Base-by-base conservation (phyloP, 2,888 invertebrate genomes). In the Metalampra italica region DNA sequence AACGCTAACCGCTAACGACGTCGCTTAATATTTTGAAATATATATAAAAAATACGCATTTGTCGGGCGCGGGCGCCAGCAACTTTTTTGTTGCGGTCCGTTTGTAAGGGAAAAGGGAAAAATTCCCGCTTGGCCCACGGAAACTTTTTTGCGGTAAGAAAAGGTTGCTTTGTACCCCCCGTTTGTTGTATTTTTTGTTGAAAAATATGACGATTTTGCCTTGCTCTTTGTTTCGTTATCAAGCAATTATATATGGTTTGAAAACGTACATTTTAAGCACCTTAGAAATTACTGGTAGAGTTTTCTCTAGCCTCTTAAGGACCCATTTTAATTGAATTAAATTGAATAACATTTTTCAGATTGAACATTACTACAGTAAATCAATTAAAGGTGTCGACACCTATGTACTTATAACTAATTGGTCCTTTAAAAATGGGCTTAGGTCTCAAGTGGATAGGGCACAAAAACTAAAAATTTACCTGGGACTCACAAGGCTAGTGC, bases 111-210 rank as follows among this genome's bases (percentile, higher is more conserved):
- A 74, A 75, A 75, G 72, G 81, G 82, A 82, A 87, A 87, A 86
- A 86, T 83, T 76, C 76, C 68, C 75, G 80, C 62, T 76, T 71
- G 72, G 71, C 78, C 68, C 74, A 68, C 68, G 72, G 71, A 82
- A 87, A 84, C 71, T 85, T 87, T 85, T 87, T 84, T 88, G 87
- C 67, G 88, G 88, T 84, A 85, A 89, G 87, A 87, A 86, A 83
- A 80, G 83, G 85, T 78, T 79, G 81, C 82, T 82, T 82, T 82
- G 81, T 79, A 64, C 60, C 49, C 61, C 64, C 30, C 43, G 43
- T 48, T 48, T 52, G 51, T 52, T 64, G 67, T 64, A 64, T 61
- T 64, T 68, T 62, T 64, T 67, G 59, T 62, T 62, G 36, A n/a
- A 36, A 52, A 57, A 56, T 52, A 50, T 54, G 52, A 47, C 54